Base-by-base conservation (phyloP, 2,888 invertebrate genomes). In the Steinernema scapterisci region DNA sequence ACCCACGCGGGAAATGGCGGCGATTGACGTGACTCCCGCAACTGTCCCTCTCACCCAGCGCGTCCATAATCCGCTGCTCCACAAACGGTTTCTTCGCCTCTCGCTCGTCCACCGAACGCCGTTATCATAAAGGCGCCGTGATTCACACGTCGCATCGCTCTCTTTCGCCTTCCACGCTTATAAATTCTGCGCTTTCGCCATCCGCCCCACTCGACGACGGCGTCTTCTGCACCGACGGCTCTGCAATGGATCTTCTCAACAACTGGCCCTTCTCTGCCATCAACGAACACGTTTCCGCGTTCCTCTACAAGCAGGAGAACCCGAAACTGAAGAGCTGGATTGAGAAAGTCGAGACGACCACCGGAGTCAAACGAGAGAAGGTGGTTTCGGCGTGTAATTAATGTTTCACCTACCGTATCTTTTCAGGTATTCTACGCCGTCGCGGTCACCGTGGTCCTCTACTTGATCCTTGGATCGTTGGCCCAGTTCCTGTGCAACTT, bases 401-500 rank as follows among this genome's bases (percentile, higher is more conserved):
- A n/a, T n/a, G n/a, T n/a, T n/a, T n/a, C n/a, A n/a, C n/a, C n/a
- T n/a, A n/a, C 23, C 19, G 44, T 19, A 27, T 6, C n/a, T 38
- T 74, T 80, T 63, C 44, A 80, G 78, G 45, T 83, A 13, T 76
- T 56, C 70, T 79, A 79, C 52, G 76, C 73, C 11, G 44, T 46
- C 25, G 1, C 31, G 16, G 54, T 21, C 23, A 11, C 54, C 31
- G 46, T 82, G 38, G 46, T 38, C 43, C 56, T 81, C 31, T 82
- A 81, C 48, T 45, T 80, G 73, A 73, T 81, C 48, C 27, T 82
- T 46, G 82, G 81, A 6, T 52, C 73, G 11, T 43, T 76, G 27
- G 95, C 95, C 80, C 52, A 77, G 56, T 48, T 81, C 46, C 43
- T 85, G 43, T 82, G 82, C 76, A 81, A 81, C 72, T 23, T 81